A percentile compares a stretch with the other conserved stretches of the same genome.
Conservation (phyloP, 2,113 vertebrate species). For the Gadus chalcogrammus region DNA sequence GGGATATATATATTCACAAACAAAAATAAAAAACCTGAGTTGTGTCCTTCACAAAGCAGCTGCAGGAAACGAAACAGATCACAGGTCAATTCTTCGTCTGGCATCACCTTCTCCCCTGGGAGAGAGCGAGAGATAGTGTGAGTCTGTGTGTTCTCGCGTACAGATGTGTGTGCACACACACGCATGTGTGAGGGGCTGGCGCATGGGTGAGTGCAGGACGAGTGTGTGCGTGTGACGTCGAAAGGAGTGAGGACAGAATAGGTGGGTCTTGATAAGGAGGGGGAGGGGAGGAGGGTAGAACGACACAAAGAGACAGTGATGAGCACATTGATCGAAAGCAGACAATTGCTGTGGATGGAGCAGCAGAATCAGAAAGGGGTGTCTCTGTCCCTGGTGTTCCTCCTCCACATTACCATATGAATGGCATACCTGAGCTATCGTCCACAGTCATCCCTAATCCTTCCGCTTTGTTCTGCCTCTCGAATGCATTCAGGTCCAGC, state of each 20-base stretch:
- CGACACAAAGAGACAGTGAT: not conserved
- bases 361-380: constrained; percentile 21
- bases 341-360: constrained; percentile 16
- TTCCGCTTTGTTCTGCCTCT: constrained; percentile 96
- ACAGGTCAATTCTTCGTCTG: constrained; percentile 89
- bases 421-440: constrained; percentile 86
- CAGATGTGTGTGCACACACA: too few relatives aligned
- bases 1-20: too few relatives aligned
- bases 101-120: constrained; percentile 89
- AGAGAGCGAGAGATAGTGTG: constrained; percentile 15
- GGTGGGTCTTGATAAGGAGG: not conserved
- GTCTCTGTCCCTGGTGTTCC: constrained; percentile 6
- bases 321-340: not conserved
- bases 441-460: constrained; percentile 91
- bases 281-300: not conserved
- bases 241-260: not conserved
- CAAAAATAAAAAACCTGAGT: constrained; percentile 76
- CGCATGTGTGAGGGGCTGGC: too few relatives aligned
- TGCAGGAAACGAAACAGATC: constrained; percentile 96
- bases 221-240: not conserved
- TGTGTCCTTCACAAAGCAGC: constrained; percentile 95
- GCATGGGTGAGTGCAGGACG: too few relatives aligned
- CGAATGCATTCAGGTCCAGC: constrained; percentile 93
- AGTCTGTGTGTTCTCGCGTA: too few relatives aligned
- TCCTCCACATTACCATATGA: constrained; percentile 38